These are phyloP conservation scores for Homarus gammarus DNA, from an alignment of 2,888 invertebrate species.

Conservation along the genomic window DNA sequence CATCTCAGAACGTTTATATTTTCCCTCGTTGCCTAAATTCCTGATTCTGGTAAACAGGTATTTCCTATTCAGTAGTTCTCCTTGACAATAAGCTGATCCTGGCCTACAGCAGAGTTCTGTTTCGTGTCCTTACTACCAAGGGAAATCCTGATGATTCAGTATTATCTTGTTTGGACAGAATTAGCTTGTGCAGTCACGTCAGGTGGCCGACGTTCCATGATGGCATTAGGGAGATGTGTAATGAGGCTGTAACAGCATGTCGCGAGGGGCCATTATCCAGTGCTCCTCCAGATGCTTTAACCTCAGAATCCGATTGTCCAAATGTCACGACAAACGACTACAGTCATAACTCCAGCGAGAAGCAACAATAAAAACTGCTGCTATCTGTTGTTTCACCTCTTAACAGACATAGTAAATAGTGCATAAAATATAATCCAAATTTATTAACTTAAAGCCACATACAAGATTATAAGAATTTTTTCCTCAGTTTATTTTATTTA, in stretches of 20 bases:
- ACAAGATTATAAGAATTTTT: too few species aligned
- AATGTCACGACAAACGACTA: background rate
- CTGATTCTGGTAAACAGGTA: background rate
- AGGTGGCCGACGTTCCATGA: background rate
- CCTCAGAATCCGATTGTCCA: too few species aligned
- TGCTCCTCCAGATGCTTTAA: background rate
- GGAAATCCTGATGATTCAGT: background rate
- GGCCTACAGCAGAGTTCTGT: background rate
- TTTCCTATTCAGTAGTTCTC: background rate
- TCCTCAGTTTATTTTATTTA: too few species aligned
- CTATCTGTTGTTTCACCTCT: too few species aligned
- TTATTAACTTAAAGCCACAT: too few species aligned
- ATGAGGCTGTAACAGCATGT: background rate
- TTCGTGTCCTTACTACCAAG: background rate
- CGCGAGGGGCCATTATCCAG: background rate
- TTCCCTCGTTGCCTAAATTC: background rate
- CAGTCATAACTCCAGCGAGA: background rate
- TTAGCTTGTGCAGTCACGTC: background rate
- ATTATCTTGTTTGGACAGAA: constrained; percentile 15
- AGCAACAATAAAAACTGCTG: background rate
- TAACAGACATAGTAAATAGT: too few species aligned
- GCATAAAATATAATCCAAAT: too few species aligned
- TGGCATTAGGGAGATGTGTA: background rate
- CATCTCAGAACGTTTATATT: too few species aligned
- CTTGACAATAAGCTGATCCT: background rate